Percentiles rank a stretch among this genome's conserved stretches.
These are phyloP conservation scores for Yponomeuta evonymella DNA, from an alignment of 2,888 invertebrate species.

Conservation along the genomic window DNA sequence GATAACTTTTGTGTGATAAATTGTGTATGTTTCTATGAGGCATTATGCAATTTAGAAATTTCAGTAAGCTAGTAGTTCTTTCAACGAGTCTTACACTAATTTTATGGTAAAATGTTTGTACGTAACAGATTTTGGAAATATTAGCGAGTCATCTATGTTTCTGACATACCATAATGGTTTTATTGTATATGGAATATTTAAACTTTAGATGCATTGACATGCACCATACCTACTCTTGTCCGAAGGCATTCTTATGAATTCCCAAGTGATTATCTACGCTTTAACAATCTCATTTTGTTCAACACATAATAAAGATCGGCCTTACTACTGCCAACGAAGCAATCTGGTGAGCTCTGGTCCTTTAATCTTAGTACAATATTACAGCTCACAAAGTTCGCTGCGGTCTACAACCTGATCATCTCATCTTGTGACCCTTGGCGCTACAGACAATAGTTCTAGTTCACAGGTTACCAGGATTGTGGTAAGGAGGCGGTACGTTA, in stretches of 20 bases:
- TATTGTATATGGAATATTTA: too few relatives aligned
- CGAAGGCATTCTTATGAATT: constrained; percentile 18
- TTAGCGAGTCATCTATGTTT: too few relatives aligned
- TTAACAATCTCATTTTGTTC: constrained; percentile 56
- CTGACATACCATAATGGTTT: too few relatives aligned
- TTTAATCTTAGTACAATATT: background rate
- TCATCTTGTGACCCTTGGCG: background rate
- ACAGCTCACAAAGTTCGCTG: background rate
- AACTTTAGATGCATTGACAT: too few relatives aligned
- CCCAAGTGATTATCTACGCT: constrained; percentile 38
- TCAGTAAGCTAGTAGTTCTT: too few relatives aligned
- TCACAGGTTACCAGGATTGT: background rate
- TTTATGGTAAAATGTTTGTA: too few relatives aligned
- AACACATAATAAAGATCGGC: constrained; percentile 58
- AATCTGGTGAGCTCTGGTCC: background rate
- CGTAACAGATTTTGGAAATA: too few relatives aligned
- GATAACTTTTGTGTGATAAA: background rate
- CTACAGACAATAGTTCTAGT: background rate
- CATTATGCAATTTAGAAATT: too few relatives aligned
- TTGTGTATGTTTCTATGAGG: too few relatives aligned
- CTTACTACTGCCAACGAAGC: constrained; percentile 31
- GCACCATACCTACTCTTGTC: background rate
- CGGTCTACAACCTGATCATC: background rate
- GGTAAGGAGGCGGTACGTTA: background rate
- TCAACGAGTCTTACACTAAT: too few relatives aligned